phyloP scores from a whole-genome alignment of 2,113 vertebrate genomes.

The Podiceps cristatus region DNA sequence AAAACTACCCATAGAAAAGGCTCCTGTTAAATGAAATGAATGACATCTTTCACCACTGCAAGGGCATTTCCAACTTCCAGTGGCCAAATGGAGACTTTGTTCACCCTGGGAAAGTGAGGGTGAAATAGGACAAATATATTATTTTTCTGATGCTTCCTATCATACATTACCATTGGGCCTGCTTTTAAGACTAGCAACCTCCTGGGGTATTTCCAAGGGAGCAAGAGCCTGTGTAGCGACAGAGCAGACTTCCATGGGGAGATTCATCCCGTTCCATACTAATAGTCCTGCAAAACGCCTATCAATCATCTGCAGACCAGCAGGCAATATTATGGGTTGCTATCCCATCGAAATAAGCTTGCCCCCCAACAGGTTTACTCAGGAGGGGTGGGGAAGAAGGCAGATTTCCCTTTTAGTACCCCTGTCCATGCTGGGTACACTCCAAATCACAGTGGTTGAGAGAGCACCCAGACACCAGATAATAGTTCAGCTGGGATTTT shows the following conservation, averaged over 20 bases:
- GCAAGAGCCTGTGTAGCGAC: neutral
- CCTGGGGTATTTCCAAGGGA: neutral
- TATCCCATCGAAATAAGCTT: neutral
- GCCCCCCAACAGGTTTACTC: neutral
- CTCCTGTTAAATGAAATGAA: neutral
- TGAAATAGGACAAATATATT: neutral
- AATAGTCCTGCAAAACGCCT: neutral
- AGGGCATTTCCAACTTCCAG: neutral
- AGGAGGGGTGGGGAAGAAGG: neutral
- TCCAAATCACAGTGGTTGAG: neutral
- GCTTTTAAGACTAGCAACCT: neutral
- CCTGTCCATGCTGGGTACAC: fast-evolving
- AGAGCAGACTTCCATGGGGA: neutral
- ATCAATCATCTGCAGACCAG: neutral
- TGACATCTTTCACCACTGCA: neutral
- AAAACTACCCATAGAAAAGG: neutral
- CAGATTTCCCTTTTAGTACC: neutral
- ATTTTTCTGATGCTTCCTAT: neutral
- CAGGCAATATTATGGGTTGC: neutral
- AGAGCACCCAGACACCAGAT: neutral
- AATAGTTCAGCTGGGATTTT: neutral
- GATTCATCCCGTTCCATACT: neutral
- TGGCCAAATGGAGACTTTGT: neutral
- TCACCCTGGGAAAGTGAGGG: neutral
- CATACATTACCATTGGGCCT: neutral